A percentile compares a stretch with the other conserved stretches of the same genome.
phyloP scores from a whole-genome alignment of 2,797 vertebrate species.

The Falco cherrug region DNA sequence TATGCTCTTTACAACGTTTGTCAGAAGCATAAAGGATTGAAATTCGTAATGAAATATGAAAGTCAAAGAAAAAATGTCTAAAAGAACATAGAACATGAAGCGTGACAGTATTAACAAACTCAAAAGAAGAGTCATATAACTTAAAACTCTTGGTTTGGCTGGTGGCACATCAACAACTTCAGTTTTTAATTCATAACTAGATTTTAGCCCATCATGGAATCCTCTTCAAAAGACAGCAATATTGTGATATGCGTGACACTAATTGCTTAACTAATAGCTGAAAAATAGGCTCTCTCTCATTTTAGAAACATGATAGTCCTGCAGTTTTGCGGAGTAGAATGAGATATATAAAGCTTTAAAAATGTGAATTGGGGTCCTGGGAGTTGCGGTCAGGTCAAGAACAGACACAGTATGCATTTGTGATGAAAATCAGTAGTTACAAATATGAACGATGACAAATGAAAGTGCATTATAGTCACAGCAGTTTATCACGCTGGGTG shows the following conservation, averaged over 20 bases:
- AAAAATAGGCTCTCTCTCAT: background rate
- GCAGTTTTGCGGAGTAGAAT: background rate
- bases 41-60: background rate
- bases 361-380: background rate
- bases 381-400: background rate
- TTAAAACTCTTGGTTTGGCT: background rate
- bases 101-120: background rate
- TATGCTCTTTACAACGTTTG: background rate
- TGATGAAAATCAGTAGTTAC: background rate
- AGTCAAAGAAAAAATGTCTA: background rate
- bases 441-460: background rate
- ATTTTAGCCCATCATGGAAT: background rate
- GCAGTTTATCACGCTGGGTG: background rate
- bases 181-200: background rate
- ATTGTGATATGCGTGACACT: background rate
- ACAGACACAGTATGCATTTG: background rate
- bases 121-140: background rate
- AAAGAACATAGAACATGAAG: background rate
- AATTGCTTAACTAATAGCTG: background rate
- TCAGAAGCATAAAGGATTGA: background rate
- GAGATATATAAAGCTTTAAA: background rate
- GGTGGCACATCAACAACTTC: background rate
- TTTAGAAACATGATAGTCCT: background rate
- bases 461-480: background rate
- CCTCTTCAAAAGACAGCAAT: background rate